A percentile compares a stretch with the other conserved stretches of the same genome.
These are phyloP conservation scores for Phalanger gymnotis DNA, from an alignment of 2,797 vertebrate genomes.

Conservation along the genomic window DNA sequence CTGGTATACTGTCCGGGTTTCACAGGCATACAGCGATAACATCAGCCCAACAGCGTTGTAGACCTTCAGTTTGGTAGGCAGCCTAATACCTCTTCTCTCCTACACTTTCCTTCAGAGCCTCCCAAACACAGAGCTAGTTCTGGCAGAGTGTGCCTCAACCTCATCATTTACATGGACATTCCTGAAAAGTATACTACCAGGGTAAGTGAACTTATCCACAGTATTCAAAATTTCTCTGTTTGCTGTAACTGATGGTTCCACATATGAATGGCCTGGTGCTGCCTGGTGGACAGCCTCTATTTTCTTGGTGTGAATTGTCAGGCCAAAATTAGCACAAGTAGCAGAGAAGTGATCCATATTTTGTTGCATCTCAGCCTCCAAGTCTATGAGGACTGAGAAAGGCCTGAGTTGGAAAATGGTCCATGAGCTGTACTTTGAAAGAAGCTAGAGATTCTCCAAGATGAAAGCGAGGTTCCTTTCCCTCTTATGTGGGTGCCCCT, in stretches of 20 bases:
- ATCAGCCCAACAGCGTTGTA: neutral
- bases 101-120: neutral
- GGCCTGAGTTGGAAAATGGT: neutral
- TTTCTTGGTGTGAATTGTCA: neutral
- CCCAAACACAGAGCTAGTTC: neutral
- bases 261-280: neutral
- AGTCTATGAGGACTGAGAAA: neutral
- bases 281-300: neutral
- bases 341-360: neutral
- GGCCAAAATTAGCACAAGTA: neutral
- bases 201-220: neutral
- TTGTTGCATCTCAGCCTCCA: neutral
- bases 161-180: neutral
- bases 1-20: no score
- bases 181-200: neutral
- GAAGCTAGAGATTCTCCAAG: neutral
- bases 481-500: neutral
- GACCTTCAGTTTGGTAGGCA: neutral
- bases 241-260: neutral
- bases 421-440: neutral
- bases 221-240: neutral
- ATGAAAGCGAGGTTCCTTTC: neutral
- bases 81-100: neutral
- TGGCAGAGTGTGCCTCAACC: neutral
- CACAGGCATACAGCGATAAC: no score